Percentiles rank a stretch among this genome's conserved stretches.
Conservation (phyloP, 2,797 vertebrate genomes). For the Betta splendens region DNA sequence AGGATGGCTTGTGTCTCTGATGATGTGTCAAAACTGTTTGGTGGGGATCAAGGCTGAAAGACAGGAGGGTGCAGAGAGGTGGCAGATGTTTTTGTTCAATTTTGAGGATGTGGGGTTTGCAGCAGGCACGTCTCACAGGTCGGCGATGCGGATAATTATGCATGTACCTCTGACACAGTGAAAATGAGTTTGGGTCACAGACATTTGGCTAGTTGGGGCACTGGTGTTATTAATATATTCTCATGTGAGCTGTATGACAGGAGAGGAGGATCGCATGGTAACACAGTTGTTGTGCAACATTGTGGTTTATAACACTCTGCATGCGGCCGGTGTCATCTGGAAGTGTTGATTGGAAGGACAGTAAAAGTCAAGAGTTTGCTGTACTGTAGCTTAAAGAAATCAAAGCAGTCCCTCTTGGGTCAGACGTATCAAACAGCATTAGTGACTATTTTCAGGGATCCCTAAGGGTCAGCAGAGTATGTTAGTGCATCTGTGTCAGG, state of each 20-base stretch:
- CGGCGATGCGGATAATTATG: slow-evolving; percentile 72
- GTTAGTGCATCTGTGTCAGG: slow-evolving; percentile 28
- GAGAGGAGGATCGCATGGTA: slow-evolving; percentile 47
- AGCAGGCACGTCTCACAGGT: slow-evolving; percentile 56
- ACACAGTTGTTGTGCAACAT: slow-evolving; percentile 35
- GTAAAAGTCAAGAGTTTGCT: slow-evolving; percentile 35
- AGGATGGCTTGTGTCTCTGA: slow-evolving; percentile 36
- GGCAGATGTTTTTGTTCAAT: slow-evolving; percentile 42
- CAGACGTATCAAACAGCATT: slow-evolving; percentile 33
- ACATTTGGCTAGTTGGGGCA: slow-evolving; percentile 57
- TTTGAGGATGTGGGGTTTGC: slow-evolving; percentile 61
- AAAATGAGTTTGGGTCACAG: slow-evolving; percentile 72
- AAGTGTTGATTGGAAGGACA: slow-evolving; percentile 59
- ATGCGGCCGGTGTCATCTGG: slow-evolving; percentile 34
- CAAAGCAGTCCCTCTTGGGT: slow-evolving; percentile 37
- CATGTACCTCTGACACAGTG: slow-evolving; percentile 66
- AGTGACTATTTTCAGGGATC: slow-evolving; percentile 50
- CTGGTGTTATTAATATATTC: slow-evolving; percentile 70
- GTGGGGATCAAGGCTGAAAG: slow-evolving; percentile 36
- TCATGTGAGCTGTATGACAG: slow-evolving; percentile 52
- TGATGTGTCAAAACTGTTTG: slow-evolving; percentile 59
- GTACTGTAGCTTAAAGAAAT: slow-evolving; percentile 26
- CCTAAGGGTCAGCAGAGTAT: slow-evolving; percentile 52
- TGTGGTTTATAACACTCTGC: slow-evolving; percentile 41
- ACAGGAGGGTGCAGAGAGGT: slow-evolving; percentile 41